These are phyloP conservation scores for Acropora tenuis DNA, from an alignment of 64 coral and sea anemone genomes.

Conservation along the genomic window DNA sequence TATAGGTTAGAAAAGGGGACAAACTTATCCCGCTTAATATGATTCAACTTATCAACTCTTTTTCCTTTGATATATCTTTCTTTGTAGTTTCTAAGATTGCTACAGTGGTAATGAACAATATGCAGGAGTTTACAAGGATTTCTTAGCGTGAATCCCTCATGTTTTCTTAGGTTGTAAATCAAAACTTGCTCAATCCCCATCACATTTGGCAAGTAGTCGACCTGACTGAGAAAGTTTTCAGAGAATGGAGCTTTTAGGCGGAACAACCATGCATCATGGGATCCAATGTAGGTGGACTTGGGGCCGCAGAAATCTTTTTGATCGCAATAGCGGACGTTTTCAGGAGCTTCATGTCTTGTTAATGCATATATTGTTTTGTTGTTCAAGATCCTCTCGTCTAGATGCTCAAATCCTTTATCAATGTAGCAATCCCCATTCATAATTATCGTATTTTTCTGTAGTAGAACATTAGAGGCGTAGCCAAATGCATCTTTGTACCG, in stretches of 20 bases:
- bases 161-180: constrained; percentile 62
- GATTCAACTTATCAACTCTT: too few relatives aligned
- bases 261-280: constrained; percentile 93
- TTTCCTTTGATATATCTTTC: too few relatives aligned
- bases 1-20: too few relatives aligned
- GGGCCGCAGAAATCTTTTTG: constrained; percentile 66
- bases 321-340: constrained; percentile 27
- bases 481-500: constrained; percentile 73
- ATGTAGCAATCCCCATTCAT: constrained; percentile 86
- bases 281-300: constrained; percentile 77
- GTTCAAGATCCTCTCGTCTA: constrained; percentile 53
- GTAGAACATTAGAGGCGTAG: constrained; percentile 64
- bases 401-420: constrained; percentile 70
- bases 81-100: too few relatives aligned
- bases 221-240: constrained; percentile 34
- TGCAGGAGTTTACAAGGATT: constrained; percentile 90
- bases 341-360: constrained; percentile 72
- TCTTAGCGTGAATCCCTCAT: constrained; percentile 68
- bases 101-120: constrained; percentile 86
- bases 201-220: constrained; percentile 70
- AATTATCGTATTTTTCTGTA: constrained; percentile 73
- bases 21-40: too few relatives aligned
- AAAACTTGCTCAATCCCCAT: constrained; percentile 76
- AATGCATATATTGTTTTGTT: constrained; percentile 76
- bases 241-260: constrained; percentile 52